A percentile compares a stretch with the other conserved stretches of the same genome.
Evolutionary conservation across 2,888 invertebrate species (phyloP).

Genomic region (Cistogaster globosa): DNA sequence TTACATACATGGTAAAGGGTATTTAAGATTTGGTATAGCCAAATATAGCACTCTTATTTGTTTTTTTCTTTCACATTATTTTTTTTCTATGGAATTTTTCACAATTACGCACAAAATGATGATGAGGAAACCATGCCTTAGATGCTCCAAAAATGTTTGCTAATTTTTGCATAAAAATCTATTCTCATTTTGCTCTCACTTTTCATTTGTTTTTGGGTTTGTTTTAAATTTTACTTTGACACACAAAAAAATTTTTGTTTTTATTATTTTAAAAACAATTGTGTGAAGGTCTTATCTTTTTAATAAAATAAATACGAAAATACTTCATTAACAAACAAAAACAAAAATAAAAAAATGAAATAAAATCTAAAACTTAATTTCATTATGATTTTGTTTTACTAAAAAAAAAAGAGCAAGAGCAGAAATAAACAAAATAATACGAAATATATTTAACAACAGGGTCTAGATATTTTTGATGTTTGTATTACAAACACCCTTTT

Average conservation of each 20-base stretch:
- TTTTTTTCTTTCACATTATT: too few species aligned
- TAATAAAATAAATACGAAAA: conserved; percentile 27
- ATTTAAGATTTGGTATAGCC: too few species aligned
- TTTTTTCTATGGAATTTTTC: too few species aligned
- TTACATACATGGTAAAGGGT: too few species aligned
- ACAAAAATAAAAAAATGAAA: conserved; percentile 1
- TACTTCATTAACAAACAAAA: conserved; percentile 19
- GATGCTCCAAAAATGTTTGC: too few species aligned
- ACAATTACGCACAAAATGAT: too few species aligned
- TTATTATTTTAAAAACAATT: conserved; percentile 27
- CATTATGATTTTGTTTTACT: conserved; percentile 32
- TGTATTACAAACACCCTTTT: conserved; percentile 27
- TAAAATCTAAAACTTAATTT: not conserved
- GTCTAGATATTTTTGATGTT: not conserved
- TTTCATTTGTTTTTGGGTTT: not conserved
- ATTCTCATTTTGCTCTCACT: not conserved
- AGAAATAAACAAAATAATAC: conserved; percentile 10
- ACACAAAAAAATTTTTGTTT: not conserved
- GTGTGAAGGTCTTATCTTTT: conserved; percentile 46
- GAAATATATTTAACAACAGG: conserved; percentile 10
- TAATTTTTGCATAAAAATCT: not conserved
- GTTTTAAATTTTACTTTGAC: not conserved
- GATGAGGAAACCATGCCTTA: too few species aligned
- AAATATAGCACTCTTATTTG: too few species aligned
- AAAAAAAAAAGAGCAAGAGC: not conserved